Percentiles rank a stretch among this genome's conserved stretches.
phyloP scores from a whole-genome alignment of 2,113 vertebrate genomes.

The Edolisoma coerulescens region DNA sequence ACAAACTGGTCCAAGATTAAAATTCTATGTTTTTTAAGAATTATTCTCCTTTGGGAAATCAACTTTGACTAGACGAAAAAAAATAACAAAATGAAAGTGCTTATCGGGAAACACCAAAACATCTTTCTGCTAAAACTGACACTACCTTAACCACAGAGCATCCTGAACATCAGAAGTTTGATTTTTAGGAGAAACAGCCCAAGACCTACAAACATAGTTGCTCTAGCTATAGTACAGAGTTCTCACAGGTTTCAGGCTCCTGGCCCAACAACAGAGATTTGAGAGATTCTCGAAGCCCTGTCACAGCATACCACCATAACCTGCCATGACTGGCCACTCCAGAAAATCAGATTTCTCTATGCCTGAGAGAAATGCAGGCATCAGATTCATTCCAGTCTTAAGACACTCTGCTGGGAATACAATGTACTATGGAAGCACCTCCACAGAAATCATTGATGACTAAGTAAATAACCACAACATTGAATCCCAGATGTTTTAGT shows the following conservation, averaged over 20 bases:
- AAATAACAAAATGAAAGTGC: not conserved
- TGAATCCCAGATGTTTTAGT: not conserved
- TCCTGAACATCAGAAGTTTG: not conserved
- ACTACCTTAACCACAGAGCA: not conserved
- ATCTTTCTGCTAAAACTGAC: not conserved
- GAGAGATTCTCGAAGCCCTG: not conserved
- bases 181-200: not conserved
- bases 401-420: not conserved
- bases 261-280: not conserved
- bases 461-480: not conserved
- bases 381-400: not conserved
- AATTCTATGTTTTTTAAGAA: not conserved
- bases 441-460: not conserved
- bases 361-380: not conserved
- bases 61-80: not conserved
- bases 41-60: not conserved
- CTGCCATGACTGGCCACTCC: not conserved
- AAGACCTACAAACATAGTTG: not conserved
- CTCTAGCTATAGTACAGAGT: not conserved
- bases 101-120: not conserved
- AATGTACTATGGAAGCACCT: not conserved
- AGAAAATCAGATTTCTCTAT: not conserved
- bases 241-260: not conserved
- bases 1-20: not conserved
- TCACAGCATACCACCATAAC: not conserved